These are phyloP conservation scores for Caenorhabditis remanei DNA, from an alignment of 1,140 invertebrate genomes.

Conservation along the genomic window DNA sequence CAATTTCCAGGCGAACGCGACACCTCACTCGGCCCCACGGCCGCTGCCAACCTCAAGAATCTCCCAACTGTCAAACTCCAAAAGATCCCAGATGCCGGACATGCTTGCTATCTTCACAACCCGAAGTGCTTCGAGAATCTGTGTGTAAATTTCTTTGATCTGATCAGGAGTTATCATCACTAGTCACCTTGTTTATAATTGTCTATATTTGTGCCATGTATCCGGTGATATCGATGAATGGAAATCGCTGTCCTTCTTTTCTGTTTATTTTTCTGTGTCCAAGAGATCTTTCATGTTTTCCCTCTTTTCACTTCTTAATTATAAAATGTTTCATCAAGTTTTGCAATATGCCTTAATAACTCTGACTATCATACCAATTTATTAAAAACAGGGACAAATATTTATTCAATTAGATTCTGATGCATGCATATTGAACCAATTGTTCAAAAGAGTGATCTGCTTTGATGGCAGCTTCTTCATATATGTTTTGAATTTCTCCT, in stretches of 20 bases:
- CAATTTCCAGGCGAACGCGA: constrained; percentile 57
- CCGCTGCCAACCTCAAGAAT: constrained; percentile 57
- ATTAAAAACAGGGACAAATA: too few species aligned
- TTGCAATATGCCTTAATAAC: too few species aligned
- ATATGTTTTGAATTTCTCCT: too few species aligned
- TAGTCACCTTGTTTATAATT: neutral
- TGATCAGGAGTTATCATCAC: constrained; percentile 58
- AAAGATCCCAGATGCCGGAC: constrained; percentile 55
- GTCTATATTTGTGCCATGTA: neutral
- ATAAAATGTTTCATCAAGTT: too few species aligned
- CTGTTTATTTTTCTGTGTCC: neutral
- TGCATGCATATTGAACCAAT: too few species aligned
- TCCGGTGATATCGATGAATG: neutral
- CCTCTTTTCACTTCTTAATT: too few species aligned
- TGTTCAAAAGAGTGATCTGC: too few species aligned
- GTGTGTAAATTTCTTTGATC: constrained; percentile 59
- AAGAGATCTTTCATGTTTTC: neutral
- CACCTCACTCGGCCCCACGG: constrained; percentile 60
- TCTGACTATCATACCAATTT: too few species aligned
- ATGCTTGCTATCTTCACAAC: constrained; percentile 61
- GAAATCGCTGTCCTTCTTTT: neutral
- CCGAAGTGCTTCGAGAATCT: constrained; percentile 52
- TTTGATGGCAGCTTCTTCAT: too few species aligned
- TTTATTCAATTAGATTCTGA: too few species aligned
- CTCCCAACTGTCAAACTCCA: constrained; percentile 46